Evolutionary conservation across 2,113 vertebrate species (phyloP).

Genomic region (Madoqua kirkii): DNA sequence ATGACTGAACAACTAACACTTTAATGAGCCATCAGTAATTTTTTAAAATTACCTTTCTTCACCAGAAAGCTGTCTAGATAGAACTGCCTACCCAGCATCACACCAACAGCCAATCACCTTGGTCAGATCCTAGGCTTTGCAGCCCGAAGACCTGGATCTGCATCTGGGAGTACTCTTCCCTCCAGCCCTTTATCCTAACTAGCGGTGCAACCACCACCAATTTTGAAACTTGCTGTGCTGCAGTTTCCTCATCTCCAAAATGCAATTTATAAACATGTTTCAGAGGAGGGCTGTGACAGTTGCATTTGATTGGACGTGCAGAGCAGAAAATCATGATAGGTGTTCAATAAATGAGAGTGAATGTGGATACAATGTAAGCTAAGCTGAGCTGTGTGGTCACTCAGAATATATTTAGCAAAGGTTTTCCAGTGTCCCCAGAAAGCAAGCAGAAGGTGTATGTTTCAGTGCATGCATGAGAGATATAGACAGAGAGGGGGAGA

Average conservation of each 20-base stretch:
- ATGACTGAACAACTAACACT: not conserved
- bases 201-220: not conserved
- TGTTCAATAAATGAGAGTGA: not conserved
- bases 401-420: not conserved
- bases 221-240: not conserved
- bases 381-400: not conserved
- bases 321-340: not conserved
- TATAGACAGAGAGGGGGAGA: not conserved
- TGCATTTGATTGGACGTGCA: not conserved
- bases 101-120: rapidly evolving
- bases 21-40: not conserved
- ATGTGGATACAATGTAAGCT: not conserved
- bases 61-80: not conserved
- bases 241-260: not conserved
- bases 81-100: not conserved
- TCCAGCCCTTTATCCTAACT: not conserved
- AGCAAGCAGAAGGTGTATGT: not conserved
- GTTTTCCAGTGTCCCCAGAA: not conserved
- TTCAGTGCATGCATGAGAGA: not conserved
- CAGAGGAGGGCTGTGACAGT: not conserved
- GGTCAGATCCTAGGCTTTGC: not conserved
- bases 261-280: not conserved
- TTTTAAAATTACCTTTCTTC: not conserved
- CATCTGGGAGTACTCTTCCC: not conserved
- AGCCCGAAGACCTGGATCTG: not conserved